Percentiles rank a stretch among this genome's conserved stretches.
Conservation (phyloP, 1,140 invertebrate species). For the Platorchestia sp. region DNA sequence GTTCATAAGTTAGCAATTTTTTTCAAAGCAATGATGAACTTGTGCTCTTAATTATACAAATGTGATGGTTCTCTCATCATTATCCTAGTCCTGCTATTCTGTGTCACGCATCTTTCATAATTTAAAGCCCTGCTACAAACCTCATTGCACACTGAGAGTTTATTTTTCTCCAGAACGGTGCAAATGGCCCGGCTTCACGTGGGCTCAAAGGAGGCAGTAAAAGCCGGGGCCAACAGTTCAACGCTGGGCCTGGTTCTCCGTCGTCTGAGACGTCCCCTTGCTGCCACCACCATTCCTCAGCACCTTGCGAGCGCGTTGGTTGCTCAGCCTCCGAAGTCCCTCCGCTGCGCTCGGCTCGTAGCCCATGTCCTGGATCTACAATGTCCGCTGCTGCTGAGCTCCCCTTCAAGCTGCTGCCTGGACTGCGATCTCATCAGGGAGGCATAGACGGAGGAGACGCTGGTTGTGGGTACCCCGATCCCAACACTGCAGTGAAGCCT, state of each 20-base stretch:
- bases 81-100: background rate
- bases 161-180: background rate
- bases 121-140: background rate
- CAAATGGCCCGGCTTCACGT: background rate
- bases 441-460: constrained; percentile 37
- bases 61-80: background rate
- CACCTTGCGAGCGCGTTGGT: background rate
- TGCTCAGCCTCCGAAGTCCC: background rate
- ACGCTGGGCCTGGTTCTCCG: background rate
- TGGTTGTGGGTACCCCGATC: background rate
- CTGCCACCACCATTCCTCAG: background rate
- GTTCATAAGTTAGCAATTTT: background rate
- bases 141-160: background rate
- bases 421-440: background rate
- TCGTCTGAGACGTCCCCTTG: background rate
- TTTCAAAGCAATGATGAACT: background rate
- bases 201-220: constrained; percentile 20
- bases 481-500: background rate
- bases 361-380: background rate
- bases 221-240: background rate
- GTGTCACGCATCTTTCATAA: background rate
- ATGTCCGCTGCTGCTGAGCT: background rate
- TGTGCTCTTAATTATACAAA: too few relatives aligned
- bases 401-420: background rate
- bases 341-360: background rate